Evolutionary conservation across 2,888 invertebrate genomes (phyloP), one percentile per base, ranked within the genome.

Genomic region (Harpalus rubripes): DNA sequence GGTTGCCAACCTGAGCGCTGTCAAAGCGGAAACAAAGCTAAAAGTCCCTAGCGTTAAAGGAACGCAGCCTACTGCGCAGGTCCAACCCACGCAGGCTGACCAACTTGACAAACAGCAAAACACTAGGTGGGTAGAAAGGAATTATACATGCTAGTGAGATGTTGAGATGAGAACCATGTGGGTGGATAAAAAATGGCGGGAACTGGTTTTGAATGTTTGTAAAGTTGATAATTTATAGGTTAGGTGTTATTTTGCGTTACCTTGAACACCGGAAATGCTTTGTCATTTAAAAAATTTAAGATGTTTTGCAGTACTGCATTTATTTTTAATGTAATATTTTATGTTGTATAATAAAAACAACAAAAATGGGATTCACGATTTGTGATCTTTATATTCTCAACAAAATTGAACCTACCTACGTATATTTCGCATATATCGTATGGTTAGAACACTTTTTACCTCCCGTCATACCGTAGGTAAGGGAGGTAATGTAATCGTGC

Each of bases 1-100:
- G 87, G 89, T 91, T 16, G 90, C 91, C 3, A 89, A 88, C 85
- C 86, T 90, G 22, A 86, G 89, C 6, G 85, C 87, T 8, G 89
- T 90, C 15, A 91, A 91, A 87, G 85, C 88, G 5, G 91, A 91
- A 86, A 90, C 91, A 0, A 91, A 90, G 87, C 88, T 90, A 16
- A 89, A 89, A 87, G 88, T 89, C 18, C 84, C 78, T 32, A 85
- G 61, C 10, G 81, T 72, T 44, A 81, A 85, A 65, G 72, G 39
- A 12, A 8, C 63, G 15, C 81, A 81, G 52, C 59, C 78, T 12
- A 59, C 52, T 8, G 41, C 58, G 68, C 84, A 78, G 58, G 78
- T 78, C 0, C 32, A 32, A 8, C 78, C 76, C 65, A 78, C 84
- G 78, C 84, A 84, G 63, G 44, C 63, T 84, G 78, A 84, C 52